Evolutionary conservation across 2,888 invertebrate species (phyloP), one percentile per base, ranked within the genome.

Genomic region (Coleophora deauratella): DNA sequence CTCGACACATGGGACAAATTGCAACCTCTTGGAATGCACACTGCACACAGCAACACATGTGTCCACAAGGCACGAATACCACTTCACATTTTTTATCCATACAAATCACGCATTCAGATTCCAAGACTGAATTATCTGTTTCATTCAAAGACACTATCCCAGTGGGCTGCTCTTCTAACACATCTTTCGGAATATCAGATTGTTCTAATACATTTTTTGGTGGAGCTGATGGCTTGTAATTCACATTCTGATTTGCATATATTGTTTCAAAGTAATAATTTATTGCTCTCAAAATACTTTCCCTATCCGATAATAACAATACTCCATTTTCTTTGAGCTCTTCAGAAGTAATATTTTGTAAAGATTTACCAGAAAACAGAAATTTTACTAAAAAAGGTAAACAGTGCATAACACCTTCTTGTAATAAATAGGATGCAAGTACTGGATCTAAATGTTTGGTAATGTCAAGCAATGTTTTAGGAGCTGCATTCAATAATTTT

Each of bases 31-130:
- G 78, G 47, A 74, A 67, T 37, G 92, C 89, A 78, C 96, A 96
- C 38, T 72, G 66, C 39, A 87, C 72, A 72, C 96, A 96, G 66
- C 92, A 92, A 66, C 95, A 96, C 64, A 95, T 89, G 72, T 96
- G 96, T 42, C 96, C 96, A 68, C 96, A 96, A 41, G 94, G 93
- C 55, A 95, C 88, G 84, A 94, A 95, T 59, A 95, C 91, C 39
- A 94, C 87, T 69, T 91, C 89, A 54, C 78, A 75, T 69, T 85
- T 87, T 52, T 82, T 76, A 72, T 95, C 94, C 89, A 96, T 89
- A 69, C 95, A 96, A 55, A 96, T 88, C 31, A 94, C 93, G 84
- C 96, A 96, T 78, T 96, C 95, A 8, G 89, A 85, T 47, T 81
- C 81, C 35, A 66, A 66, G 32, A 69, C 56, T 42, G 59, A 47